Conservation (phyloP, 2,113 vertebrate genomes). For the Calyptommatus sinebrachiatus region DNA sequence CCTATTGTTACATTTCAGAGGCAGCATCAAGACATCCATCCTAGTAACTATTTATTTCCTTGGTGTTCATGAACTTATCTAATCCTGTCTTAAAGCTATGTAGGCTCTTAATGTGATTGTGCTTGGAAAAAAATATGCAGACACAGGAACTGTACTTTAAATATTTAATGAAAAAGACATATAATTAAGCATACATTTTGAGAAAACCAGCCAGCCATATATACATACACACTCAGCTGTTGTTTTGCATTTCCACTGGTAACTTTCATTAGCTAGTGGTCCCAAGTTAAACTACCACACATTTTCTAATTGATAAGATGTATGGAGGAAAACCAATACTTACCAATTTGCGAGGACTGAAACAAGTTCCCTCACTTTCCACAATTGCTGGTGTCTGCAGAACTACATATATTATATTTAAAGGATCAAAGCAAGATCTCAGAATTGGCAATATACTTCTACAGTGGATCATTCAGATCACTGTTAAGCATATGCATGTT, state of each 20-base stretch:
- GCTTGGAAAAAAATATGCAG: neutral
- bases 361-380: slow-evolving; percentile 11
- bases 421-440: slow-evolving; percentile 10
- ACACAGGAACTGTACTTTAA: neutral
- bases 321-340: slow-evolving; percentile 6
- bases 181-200: slow-evolving; percentile 9
- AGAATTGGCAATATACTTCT: neutral
- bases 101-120: neutral
- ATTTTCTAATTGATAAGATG: neutral
- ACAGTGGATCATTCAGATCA: neutral
- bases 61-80: no score
- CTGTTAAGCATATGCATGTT: neutral
- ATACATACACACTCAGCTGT: neutral
- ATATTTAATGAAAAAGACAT: slow-evolving; percentile 26
- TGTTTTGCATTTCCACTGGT: neutral
- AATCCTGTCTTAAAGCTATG: no score
- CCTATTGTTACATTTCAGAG: no score
- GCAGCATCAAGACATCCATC: no score
- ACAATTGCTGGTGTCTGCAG: slow-evolving; percentile 16
- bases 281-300: neutral
- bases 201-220: neutral
- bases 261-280: neutral
- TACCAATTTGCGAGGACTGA: slow-evolving; percentile 25
- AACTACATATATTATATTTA: slow-evolving; percentile 18
- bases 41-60: no score